phyloP scores from a whole-genome alignment of 64 coral and sea anemone species.

The Exaiptasia diaphana region DNA sequence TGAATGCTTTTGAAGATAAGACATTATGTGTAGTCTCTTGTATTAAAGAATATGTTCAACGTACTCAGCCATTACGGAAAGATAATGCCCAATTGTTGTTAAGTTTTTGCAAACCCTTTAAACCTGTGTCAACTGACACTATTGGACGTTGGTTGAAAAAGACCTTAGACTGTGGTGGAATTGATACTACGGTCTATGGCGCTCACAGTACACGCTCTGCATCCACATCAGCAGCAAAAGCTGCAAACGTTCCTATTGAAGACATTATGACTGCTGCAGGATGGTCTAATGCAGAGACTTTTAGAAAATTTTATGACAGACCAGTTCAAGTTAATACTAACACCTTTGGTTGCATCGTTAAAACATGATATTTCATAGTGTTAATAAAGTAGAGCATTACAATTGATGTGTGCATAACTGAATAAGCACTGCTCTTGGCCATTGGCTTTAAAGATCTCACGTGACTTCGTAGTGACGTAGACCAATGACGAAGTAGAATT shows the following conservation, averaged over 20 bases:
- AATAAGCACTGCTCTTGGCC: background rate
- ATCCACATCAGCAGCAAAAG: constrained; percentile 39
- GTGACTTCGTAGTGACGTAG: constrained; percentile 5
- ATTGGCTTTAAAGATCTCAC: constrained; percentile 11
- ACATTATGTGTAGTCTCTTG: background rate
- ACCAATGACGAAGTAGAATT: background rate
- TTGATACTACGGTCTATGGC: constrained; percentile 24
- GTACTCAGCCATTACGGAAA: background rate
- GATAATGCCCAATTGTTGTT: constrained; percentile 12
- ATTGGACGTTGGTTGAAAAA: constrained; percentile 28
- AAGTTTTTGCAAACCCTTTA: constrained; percentile 37
- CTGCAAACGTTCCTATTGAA: background rate
- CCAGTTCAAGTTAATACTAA: background rate
- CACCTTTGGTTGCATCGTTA: background rate
- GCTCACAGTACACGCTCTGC: constrained; percentile 47
- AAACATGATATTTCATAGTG: background rate
- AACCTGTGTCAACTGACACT: constrained; percentile 26
- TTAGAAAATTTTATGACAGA: constrained; percentile 55
- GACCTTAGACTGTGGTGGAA: background rate
- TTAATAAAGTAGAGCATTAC: background rate
- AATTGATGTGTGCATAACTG: background rate
- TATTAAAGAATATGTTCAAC: background rate
- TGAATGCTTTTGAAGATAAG: background rate
- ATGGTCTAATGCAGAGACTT: constrained; percentile 50
- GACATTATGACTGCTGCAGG: constrained; percentile 24